Evolutionary conservation across 2,113 vertebrate species (phyloP).

Genomic region (Cinclus cinclus): DNA sequence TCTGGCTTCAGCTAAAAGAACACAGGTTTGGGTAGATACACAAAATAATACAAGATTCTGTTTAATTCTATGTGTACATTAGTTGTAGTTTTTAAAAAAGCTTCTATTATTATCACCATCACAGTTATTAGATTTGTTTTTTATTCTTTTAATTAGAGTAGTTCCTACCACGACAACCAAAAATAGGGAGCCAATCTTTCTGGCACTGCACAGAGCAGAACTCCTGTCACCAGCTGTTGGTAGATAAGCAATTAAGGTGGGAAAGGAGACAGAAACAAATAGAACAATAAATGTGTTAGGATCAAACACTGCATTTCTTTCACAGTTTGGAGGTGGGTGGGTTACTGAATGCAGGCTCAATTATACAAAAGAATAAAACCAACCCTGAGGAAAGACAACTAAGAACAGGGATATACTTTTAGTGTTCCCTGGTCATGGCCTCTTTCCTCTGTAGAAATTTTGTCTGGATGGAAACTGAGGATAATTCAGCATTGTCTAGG

Average conservation of each 20-base stretch:
- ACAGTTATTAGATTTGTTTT: neutral
- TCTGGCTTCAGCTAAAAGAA: neutral
- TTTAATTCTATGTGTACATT: neutral
- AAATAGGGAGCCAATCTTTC: neutral
- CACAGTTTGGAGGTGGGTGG: neutral
- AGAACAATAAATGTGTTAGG: neutral
- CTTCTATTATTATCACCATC: neutral
- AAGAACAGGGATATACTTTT: neutral
- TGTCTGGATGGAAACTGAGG: neutral
- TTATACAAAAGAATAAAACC: neutral
- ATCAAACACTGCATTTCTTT: neutral
- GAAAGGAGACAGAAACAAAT: neutral
- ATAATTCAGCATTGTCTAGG: conserved; percentile 24
- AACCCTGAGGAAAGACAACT: neutral
- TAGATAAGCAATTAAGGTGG: neutral
- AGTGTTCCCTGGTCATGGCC: neutral
- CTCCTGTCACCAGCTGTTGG: neutral
- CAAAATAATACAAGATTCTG: neutral
- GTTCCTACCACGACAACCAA: neutral
- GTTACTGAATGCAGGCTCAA: neutral
- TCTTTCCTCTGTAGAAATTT: neutral
- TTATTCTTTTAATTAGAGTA: neutral
- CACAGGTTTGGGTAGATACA: neutral
- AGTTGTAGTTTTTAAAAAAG: neutral
- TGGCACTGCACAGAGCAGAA: neutral